A percentile compares a stretch with the other conserved stretches of the same genome.
Evolutionary conservation across 2,113 vertebrate species (phyloP).

Genomic region (Anguilla japonica): DNA sequence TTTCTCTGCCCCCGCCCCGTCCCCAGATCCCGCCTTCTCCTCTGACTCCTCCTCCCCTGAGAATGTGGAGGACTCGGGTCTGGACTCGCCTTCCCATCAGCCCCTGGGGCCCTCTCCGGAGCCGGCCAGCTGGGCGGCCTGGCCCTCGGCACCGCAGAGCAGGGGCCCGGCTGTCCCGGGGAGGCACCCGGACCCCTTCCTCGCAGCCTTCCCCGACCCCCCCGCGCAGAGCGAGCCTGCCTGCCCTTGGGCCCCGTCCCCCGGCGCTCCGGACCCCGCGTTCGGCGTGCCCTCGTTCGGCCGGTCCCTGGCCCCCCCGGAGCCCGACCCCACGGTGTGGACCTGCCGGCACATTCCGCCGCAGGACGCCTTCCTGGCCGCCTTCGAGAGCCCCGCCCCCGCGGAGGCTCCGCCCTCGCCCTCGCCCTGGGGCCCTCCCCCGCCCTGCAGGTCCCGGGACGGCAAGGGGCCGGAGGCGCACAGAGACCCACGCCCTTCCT

Average conservation of each 20-base stretch:
- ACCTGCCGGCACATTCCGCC: constrained; percentile 67
- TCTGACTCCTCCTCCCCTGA: constrained; percentile 90
- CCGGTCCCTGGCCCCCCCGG: constrained; percentile 49
- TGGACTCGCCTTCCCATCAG: constrained; percentile 87
- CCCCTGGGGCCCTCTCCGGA: constrained; percentile 82
- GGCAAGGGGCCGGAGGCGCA: constrained; percentile 42
- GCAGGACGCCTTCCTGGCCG: constrained; percentile 69
- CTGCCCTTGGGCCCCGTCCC: constrained; percentile 45
- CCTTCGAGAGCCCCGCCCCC: constrained; percentile 53
- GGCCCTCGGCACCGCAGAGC: constrained; percentile 68
- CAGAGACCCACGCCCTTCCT: constrained; percentile 56
- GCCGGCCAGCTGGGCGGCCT: constrained; percentile 78
- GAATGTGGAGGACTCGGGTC: constrained; percentile 87
- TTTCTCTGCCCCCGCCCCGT: background rate
- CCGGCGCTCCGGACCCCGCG: constrained; percentile 36
- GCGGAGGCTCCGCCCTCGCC: constrained; percentile 27
- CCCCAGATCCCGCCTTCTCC: constrained; percentile 79
- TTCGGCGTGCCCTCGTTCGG: constrained; percentile 62
- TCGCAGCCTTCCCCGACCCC: constrained; percentile 62
- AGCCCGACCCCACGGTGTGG: constrained; percentile 66
- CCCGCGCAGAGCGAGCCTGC: constrained; percentile 41
- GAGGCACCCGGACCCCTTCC: constrained; percentile 58
- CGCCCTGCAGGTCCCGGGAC: constrained; percentile 48
- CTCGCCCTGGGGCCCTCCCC: constrained; percentile 47
- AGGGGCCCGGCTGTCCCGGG: constrained; percentile 54